Evolutionary conservation across 2,797 vertebrate genomes (phyloP).

Genomic region (Siniperca undulata): DNA sequence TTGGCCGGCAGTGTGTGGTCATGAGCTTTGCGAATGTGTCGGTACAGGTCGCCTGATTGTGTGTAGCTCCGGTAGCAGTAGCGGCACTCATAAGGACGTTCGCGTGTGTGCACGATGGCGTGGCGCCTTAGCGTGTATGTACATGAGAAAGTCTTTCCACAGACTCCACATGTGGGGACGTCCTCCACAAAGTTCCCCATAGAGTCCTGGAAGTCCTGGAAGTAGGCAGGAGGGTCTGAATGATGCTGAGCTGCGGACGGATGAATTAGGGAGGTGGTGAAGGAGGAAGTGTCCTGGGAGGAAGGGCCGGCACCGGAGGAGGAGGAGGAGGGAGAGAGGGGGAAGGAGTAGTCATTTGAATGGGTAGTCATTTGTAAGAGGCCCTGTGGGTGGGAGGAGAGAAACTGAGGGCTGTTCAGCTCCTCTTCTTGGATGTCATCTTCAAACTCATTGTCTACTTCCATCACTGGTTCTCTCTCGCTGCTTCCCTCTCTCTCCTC

Average conservation of each 20-base stretch:
- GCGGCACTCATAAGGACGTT: constrained; percentile 94
- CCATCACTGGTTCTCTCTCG: constrained; percentile 63
- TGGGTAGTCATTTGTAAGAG: constrained; percentile 84
- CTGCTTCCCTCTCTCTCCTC: constrained; percentile 70
- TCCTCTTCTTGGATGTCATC: constrained; percentile 83
- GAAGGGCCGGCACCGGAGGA: constrained; percentile 79
- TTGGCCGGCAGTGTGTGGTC: constrained; percentile 89
- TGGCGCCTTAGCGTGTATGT: constrained; percentile 94
- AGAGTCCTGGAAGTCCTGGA: constrained; percentile 90
- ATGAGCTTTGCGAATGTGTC: constrained; percentile 95
- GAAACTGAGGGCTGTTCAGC: constrained; percentile 80
- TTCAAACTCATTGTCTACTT: constrained; percentile 79
- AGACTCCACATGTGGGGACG: constrained; percentile 93
- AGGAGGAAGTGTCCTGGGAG: constrained; percentile 78
- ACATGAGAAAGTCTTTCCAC: constrained; percentile 96
- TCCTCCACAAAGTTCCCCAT: constrained; percentile 91
- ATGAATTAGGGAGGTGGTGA: constrained; percentile 70
- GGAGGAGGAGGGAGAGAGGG: constrained; percentile 83
- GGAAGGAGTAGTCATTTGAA: constrained; percentile 79
- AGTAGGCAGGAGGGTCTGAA: constrained; percentile 83
- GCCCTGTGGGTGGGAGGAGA: constrained; percentile 82
- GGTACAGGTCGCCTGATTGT: constrained; percentile 95
- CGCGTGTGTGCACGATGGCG: constrained; percentile 94
- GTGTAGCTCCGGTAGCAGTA: constrained; percentile 97
- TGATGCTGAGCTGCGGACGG: constrained; percentile 68